Base-by-base conservation (phyloP, 2,113 vertebrate species). In the Seriola dumerili region DNA sequence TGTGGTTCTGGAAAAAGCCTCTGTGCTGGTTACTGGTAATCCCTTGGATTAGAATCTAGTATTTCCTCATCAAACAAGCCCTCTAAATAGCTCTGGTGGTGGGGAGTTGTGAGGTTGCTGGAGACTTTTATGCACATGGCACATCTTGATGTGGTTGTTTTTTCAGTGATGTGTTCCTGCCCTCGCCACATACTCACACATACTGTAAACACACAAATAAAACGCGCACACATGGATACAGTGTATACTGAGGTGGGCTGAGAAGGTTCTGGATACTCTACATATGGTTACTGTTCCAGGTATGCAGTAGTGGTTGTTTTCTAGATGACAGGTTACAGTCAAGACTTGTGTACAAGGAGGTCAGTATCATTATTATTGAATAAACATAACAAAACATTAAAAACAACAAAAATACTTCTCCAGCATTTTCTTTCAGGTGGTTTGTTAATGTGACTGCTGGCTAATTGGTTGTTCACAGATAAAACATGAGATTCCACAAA, bases 11-110 rank as follows among this genome's bases (percentile, higher is more conserved):
- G 23, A 64, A 52, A 67, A 80, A 29, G 5, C 21, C 12, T 64
- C 32, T 25, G 19, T 44, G 55, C 36, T 76, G 46, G 57, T 80
- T 78, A 50, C 9, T 67, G 3, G 0, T 50, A 58, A 76, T 16
- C 11, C 76, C 17, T 34, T 80, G 65, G 72, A 84, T 83, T 66
- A 67, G 42, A 85, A 65, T 42, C 32, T 32, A 57, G 59, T 5
- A 62, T 88, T 84, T 83, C 77, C 73, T 87, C 79, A 81, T 83
- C 72, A 42, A 58, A 67, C 48, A 38, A 76, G 50, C 61, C 48
- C 59, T 71, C 57, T 72, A 63, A 84, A 71, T 63, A 61, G 68
- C 72, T 72, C 5, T 34, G 52, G 61, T 11, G 40, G 58, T 42
- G 32, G 48, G 4, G 25, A 59, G 36, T 38, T 80, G 59, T 62